These are phyloP conservation scores for Terebella lapidaria DNA, from an alignment of 2,888 invertebrate genomes.

Conservation along the genomic window DNA sequence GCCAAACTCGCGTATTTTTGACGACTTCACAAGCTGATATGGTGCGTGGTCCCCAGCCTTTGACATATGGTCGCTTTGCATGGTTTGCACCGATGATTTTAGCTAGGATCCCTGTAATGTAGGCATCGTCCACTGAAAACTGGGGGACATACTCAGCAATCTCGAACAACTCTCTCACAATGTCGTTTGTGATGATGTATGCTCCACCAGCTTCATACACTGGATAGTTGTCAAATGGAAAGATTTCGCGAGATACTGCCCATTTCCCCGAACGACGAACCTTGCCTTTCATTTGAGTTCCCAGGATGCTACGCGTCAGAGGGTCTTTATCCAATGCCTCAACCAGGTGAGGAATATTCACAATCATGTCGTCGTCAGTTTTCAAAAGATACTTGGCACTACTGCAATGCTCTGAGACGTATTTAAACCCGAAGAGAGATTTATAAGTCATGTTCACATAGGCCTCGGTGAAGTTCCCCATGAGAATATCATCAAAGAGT, in stretches of 20 bases:
- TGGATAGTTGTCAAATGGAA: conserved; percentile 14
- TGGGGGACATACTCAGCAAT: conserved; percentile 14
- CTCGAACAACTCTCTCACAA: conserved; percentile 6
- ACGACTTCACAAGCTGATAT: too few relatives aligned
- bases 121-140: conserved; percentile 20
- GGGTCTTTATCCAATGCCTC: background rate
- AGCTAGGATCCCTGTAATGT: conserved; percentile 20
- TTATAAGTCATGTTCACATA: conserved; percentile 19
- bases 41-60: too few relatives aligned
- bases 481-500: conserved; percentile 11
- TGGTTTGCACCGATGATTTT: conserved; percentile 12
- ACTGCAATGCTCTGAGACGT: conserved; percentile 8
- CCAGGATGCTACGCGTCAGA: conserved; percentile 13
- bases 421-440: conserved; percentile 17
- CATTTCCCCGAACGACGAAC: conserved; percentile 16
- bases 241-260: conserved; percentile 2
- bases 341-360: conserved; percentile 16
- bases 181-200: conserved; percentile 17
- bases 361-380: conserved; percentile 21
- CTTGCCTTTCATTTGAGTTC: too few relatives aligned
- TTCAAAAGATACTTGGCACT: conserved; percentile 14
- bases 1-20: too few relatives aligned
- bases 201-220: conserved; percentile 15
- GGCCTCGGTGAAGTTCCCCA: conserved; percentile 14
- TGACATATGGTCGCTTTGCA: too few relatives aligned